Percentiles rank a stretch among this genome's conserved stretches.
Evolutionary conservation across 2,113 vertebrate genomes (phyloP).

Genomic region (Scomber colias): DNA sequence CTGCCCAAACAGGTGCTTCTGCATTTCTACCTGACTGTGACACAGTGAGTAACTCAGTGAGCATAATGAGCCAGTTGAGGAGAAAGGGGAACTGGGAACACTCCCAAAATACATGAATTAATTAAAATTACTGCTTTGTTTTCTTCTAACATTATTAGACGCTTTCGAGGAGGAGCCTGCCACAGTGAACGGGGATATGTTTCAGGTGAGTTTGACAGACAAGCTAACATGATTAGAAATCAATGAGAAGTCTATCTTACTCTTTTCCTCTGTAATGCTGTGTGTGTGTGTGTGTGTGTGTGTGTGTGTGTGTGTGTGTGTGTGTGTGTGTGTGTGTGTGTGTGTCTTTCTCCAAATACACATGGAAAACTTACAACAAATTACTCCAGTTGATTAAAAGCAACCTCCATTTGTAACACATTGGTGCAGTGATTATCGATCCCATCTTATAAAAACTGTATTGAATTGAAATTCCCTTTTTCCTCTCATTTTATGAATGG

Average conservation of each 20-base stretch:
- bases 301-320: neutral
- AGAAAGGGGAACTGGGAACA: neutral
- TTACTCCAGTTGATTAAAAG: too few species aligned
- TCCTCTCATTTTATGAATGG: too few species aligned
- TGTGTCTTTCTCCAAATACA: too few species aligned
- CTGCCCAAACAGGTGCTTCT: constrained; percentile 70
- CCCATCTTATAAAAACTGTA: too few species aligned
- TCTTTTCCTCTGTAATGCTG: too few species aligned
- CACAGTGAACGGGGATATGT: constrained; percentile 92
- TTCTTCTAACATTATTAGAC: constrained; percentile 77
- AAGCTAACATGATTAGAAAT: too few species aligned
- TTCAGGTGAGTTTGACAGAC: constrained; percentile 85
- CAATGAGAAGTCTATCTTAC: too few species aligned
- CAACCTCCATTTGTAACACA: too few species aligned
- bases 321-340: neutral
- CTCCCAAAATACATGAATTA: neutral
- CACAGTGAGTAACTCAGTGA: neutral
- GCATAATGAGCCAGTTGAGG: neutral
- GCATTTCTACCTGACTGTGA: constrained; percentile 63
- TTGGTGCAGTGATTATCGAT: too few species aligned
- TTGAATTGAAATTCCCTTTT: too few species aligned
- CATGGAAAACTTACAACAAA: too few species aligned
- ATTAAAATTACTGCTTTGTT: neutral
- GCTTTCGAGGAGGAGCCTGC: constrained; percentile 87
- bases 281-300: neutral